A percentile compares a stretch with the other conserved stretches of the same genome.
phyloP scores from a whole-genome alignment of 2,113 vertebrate genomes.

The Odontesthes bonariensis region DNA sequence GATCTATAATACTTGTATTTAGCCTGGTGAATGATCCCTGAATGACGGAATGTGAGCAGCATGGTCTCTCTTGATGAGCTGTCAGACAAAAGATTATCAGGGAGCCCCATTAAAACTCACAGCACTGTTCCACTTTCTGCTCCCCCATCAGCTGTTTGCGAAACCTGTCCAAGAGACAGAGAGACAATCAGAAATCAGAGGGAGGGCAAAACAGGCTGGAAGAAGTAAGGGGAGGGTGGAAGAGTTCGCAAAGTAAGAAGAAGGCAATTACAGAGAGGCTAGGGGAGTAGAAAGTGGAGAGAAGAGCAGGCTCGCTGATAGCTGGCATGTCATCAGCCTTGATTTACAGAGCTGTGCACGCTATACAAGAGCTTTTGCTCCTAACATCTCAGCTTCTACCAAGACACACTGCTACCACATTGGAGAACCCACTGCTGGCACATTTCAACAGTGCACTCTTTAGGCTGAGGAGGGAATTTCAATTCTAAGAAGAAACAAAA shows the following conservation, averaged over 20 bases:
- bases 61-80: conserved; percentile 49
- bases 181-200: conserved; percentile 1
- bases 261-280: conserved; percentile 40
- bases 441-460: conserved; percentile 69
- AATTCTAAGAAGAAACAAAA: not conserved
- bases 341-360: conserved; percentile 34
- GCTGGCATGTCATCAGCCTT: conserved; percentile 26
- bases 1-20: conserved; percentile 16
- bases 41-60: conserved; percentile 25
- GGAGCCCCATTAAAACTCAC: conserved; percentile 50
- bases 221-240: not conserved
- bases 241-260: conserved; percentile 24
- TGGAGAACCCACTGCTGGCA: not conserved
- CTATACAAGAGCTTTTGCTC: conserved; percentile 16
- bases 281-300: conserved; percentile 1
- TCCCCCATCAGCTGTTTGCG: conserved; percentile 50
- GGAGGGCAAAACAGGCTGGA: conserved; percentile 6
- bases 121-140: conserved; percentile 41
- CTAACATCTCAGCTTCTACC: conserved; percentile 10
- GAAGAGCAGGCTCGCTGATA: conserved; percentile 20
- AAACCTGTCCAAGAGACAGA: conserved; percentile 48
- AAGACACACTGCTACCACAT: not conserved
- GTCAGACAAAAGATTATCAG: conserved; percentile 68
- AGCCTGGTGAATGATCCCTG: conserved; percentile 8
- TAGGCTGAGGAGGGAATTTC: conserved; percentile 17